Base-by-base conservation (phyloP, 1,140 invertebrate species). In the Helicoverpa armigera region DNA sequence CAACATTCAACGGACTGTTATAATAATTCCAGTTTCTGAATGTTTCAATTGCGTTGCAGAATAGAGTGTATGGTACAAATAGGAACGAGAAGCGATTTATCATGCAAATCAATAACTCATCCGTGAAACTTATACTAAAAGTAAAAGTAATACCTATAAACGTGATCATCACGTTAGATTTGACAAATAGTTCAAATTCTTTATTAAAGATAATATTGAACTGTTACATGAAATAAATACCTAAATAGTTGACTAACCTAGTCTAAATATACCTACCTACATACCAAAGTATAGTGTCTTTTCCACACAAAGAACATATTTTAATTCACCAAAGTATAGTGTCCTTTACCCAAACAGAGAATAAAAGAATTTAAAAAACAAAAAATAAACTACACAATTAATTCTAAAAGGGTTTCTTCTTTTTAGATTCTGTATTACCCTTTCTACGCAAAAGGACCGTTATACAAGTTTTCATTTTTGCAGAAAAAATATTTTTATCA, bases 381-480 rank as follows among this genome's bases (percentile, higher is more conserved):
- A 65, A 65, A 35, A 65, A 65, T 65, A 61, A 61, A 61, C 12
- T 31, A 14, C 23, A 72, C 50, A 29, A 54, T 53, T 53, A 50
- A 54, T 72, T 72, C 23, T 0, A 72, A 18, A 53, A 53, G 7
- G 13, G 18, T 16, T 7, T 65, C 23, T 12, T 65, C 16, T 48
- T 48, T 65, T 14, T 48, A 43, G 3, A 43, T 61, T 29, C 58
- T 31, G 56, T 7, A n/a, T 43, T 5, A 50, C 43, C 65, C 43
- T 10, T 50, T 69, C 4, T 4, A 51, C 18, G 23, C 43, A 69
- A 69, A 69, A 67, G 18, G 63, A n/a, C 35, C 3, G n/a, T 9
- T 29, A 31, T 29, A 12, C 58, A 74, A 73, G 16, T 31, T 14
- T 65, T 65, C 18, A 48, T 50, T 74, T 18, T 74, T 74, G 48